phyloP scores from a whole-genome alignment of 2,888 invertebrate species.

The Arenicola marina region DNA sequence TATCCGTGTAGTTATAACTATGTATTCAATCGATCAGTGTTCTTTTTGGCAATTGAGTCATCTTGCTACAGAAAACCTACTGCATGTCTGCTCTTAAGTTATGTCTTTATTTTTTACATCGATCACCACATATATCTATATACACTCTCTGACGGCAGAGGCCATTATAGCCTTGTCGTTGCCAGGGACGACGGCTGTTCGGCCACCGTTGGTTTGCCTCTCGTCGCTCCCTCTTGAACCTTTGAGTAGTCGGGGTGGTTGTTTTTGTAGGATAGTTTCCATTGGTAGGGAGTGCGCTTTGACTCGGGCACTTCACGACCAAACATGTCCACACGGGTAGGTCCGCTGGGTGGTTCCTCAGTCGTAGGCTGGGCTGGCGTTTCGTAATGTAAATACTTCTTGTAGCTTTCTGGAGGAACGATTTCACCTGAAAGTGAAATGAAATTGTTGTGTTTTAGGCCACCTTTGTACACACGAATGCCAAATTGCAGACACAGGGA shows the following conservation, averaged over 20 bases:
- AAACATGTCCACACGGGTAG: constrained; percentile 41
- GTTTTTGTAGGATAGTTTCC: constrained; percentile 54
- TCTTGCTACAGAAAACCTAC: no score
- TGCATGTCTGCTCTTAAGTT: no score
- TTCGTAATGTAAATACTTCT: constrained; percentile 50
- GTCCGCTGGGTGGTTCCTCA: constrained; percentile 37
- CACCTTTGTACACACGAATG: no score
- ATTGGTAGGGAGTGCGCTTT: constrained; percentile 42
- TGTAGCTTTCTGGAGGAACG: constrained; percentile 56
- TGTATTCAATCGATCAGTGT: no score
- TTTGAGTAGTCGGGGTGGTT: constrained; percentile 51
- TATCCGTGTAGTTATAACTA: no score
- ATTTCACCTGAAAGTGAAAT: constrained; percentile 46
- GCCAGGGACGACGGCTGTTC: no score
- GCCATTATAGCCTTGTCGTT: no score
- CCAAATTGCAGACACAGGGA: background rate
- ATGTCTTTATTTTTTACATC: no score
- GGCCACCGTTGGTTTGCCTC: background rate
- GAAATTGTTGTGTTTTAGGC: no score
- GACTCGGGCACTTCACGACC: constrained; percentile 44
- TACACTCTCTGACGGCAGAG: no score
- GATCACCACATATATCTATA: no score
- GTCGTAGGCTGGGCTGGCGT: constrained; percentile 36
- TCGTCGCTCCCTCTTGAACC: constrained; percentile 31
- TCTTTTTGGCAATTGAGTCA: no score